These are phyloP conservation scores for Pseudeuparius sepicola DNA, from an alignment of 2,888 invertebrate genomes.

Conservation along the genomic window DNA sequence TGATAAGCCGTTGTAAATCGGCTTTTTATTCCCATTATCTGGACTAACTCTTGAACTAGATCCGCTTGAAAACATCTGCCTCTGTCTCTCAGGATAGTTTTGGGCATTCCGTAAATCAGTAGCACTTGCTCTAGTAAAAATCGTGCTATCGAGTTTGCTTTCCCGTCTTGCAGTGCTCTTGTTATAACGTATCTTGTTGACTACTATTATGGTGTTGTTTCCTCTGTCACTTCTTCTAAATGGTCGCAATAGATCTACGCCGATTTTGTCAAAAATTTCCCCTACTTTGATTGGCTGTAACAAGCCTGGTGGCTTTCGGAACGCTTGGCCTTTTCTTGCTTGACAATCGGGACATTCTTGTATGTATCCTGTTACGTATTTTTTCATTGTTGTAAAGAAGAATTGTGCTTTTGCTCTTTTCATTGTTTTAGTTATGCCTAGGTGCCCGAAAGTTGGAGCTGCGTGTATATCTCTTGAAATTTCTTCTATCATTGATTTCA, in stretches of 20 bases:
- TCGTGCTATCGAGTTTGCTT: conserved; percentile 19
- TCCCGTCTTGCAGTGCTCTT: conserved; percentile 19
- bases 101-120: conserved; percentile 15
- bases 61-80: conserved; percentile 19
- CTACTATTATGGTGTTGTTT: conserved; percentile 23
- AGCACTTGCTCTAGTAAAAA: conserved; percentile 15
- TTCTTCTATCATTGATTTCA: no score
- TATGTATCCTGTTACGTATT: no score
- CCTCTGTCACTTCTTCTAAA: conserved; percentile 17
- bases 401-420: no score
- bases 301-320: no score
- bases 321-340: no score
- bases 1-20: conserved; percentile 18
- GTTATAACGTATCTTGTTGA: conserved; percentile 24
- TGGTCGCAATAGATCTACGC: conserved; percentile 19
- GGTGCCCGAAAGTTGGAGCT: no score
- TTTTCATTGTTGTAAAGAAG: no score
- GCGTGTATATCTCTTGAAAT: no score
- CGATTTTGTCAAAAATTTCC: conserved; percentile 14
- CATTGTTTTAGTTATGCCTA: no score
- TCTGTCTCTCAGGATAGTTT: conserved; percentile 16
- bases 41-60: conserved; percentile 10
- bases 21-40: conserved; percentile 11
- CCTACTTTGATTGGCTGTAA: no score
- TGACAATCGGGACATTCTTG: no score